Percentiles rank a stretch among this genome's conserved stretches.
Conservation (phyloP, 2,888 invertebrate genomes). For the Ecdyonurus torrentis region DNA sequence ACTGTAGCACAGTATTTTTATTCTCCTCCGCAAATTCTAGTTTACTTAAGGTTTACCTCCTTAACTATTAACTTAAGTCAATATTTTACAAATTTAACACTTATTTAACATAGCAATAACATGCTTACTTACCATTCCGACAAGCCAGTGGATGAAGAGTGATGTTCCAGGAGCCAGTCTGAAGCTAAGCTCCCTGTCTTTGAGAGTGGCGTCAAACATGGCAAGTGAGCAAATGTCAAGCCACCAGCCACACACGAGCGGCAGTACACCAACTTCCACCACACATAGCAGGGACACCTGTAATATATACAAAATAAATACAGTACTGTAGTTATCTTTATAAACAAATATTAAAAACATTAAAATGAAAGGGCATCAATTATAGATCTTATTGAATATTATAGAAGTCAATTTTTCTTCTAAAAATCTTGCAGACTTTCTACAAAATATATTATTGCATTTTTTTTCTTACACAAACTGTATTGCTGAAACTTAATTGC, state of each 20-base stretch:
- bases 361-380: background rate
- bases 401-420: no score
- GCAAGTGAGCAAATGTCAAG: constrained; percentile 91
- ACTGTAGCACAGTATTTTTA: no score
- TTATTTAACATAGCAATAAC: no score
- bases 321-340: background rate
- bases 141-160: constrained; percentile 97
- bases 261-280: constrained; percentile 93
- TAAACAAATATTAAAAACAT: background rate
- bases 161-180: constrained; percentile 87
- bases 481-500: no score
- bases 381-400: background rate
- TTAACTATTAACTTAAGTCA: no score
- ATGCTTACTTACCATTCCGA: constrained; percentile 98
- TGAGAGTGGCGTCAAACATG: constrained; percentile 76
- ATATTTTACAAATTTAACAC: no score
- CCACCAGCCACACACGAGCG: constrained; percentile 98
- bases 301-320: constrained; percentile 20
- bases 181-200: constrained; percentile 76
- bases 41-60: no score
- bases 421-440: no score
- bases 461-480: no score
- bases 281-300: constrained; percentile 87
- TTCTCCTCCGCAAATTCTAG: no score
- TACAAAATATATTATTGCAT: no score